Percentiles rank a stretch among this genome's conserved stretches.
phyloP scores from a whole-genome alignment of 2,797 vertebrate genomes.

The Danionella dracula region DNA sequence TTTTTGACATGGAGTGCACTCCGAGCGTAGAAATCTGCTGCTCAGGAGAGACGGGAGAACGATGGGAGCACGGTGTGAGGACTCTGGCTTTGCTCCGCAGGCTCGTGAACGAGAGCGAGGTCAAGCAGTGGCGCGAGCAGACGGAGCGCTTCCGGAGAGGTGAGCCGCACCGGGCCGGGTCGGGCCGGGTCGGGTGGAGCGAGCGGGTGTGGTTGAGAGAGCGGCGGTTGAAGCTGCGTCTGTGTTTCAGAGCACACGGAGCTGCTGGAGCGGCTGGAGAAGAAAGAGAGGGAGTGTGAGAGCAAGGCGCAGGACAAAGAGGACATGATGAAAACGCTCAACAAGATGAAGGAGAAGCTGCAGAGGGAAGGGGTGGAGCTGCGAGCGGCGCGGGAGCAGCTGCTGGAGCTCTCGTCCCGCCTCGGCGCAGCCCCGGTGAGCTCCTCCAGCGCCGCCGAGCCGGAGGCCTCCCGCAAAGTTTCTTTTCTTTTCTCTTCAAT shows the following conservation, averaged over 20 bases:
- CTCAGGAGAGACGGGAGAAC: too few relatives aligned
- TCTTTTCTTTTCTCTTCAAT: too few relatives aligned
- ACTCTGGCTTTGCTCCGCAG: too few relatives aligned
- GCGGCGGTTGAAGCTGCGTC: neutral
- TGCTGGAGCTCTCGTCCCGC: slow-evolving; percentile 81
- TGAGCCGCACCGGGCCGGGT: too few relatives aligned
- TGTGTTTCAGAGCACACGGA: slow-evolving; percentile 77
- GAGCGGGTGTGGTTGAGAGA: neutral
- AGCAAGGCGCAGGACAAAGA: slow-evolving; percentile 94
- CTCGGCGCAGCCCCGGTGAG: slow-evolving; percentile 83
- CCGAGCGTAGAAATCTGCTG: too few relatives aligned
- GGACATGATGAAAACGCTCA: slow-evolving; percentile 97
- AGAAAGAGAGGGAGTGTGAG: slow-evolving; percentile 92
- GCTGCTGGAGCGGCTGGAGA: slow-evolving; percentile 81
- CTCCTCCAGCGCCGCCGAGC: too few relatives aligned
- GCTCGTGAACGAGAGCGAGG: slow-evolving; percentile 96
- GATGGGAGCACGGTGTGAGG: too few relatives aligned
- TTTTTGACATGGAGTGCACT: too few relatives aligned
- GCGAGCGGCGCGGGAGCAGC: slow-evolving; percentile 85
- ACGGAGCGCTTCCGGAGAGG: slow-evolving; percentile 96
- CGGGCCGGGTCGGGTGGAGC: neutral
- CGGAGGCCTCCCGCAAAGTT: too few relatives aligned
- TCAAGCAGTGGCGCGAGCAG: slow-evolving; percentile 93
- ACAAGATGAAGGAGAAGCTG: slow-evolving; percentile 98
- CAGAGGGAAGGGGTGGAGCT: slow-evolving; percentile 90